Base-by-base conservation (phyloP, 2,888 invertebrate genomes). In the Aromia moschata region DNA sequence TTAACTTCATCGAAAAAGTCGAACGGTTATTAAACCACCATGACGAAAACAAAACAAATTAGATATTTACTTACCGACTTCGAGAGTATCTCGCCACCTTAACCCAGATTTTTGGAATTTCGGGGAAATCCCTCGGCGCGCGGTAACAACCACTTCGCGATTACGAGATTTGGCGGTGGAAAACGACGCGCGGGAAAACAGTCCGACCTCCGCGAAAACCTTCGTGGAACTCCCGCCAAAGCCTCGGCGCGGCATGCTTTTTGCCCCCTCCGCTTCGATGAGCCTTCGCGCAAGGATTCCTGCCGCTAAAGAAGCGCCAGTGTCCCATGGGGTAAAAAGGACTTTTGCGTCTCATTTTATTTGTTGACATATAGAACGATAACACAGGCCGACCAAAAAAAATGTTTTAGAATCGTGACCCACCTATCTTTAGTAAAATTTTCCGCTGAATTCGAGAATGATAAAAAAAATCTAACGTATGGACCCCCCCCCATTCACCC, bases 151-250 rank as follows among this genome's bases (percentile, higher is more conserved):
- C 25, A 38, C 49, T 25, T 15, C 49, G 5, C 7, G 38, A 33
- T 36, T 52, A 49, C 56, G 58, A 18, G 41, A 16, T 18, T 10
- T 33, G 16, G 18, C 11, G 40, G 20, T 44, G 30, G 40, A 36
- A 41, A 46, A 38, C 12, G 38, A 10, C 30, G 30, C 20, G 31
- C 16, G 41, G 31, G 37, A 16, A 25, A 15, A 20, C 52, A 43
- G 52, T 56, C 60, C 60, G 53, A 25, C 17, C 56, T 43, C 43
- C 36, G 37, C 56, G 59, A 25, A 59, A 60, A 52, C 63, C 43
- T 54, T 58, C 51, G 54, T 15, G 56, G 62, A 68, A 68, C 68
- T 68, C 68, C 64, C 68, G 68, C 66, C 66, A 63, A 68, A 67
- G 58, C 47, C 25, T 56, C 46, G 56, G 25, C 49, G 16, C 64